Base-by-base conservation (phyloP, 2,113 vertebrate species). In the Solea solea region DNA sequence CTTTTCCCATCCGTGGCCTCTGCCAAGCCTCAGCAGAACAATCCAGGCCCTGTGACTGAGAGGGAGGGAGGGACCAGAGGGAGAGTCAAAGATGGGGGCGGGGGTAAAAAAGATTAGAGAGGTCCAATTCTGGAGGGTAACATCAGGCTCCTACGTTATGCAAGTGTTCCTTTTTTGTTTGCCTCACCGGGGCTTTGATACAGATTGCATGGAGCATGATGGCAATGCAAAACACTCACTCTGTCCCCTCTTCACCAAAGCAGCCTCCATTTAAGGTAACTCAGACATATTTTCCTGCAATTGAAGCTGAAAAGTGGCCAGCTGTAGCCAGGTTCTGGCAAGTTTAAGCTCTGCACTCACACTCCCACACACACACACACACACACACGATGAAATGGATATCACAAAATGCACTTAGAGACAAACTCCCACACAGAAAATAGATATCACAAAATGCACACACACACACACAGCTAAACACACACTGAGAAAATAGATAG, bases 21-120 rank as follows among this genome's bases (percentile, higher is more conserved):
- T 89, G 91, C 92, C 90, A 91, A 90, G 81, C 88, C 77, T 80
- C 85, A 28, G 74, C 76, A 83, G 83, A 89, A 90, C 90, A 90
- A 90, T 89, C 83, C 82, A 68, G 82, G 27, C 85, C 84, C 83
- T 89, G 88, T 91, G 89, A 89, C 84, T 72, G 82, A 80, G 66
- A 54, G 66, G 46, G 65, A 57, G 57, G 64, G 59, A 51, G 52
- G 49, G 13, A 50, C 27, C 13, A 55, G 74, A 49, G 64, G 53
- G 67, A 69, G 64, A 58, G 68, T 70, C 69, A 79, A 79, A 76
- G 69, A 75, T 62, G 81, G 72, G 55, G 52, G n/a, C n/a, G 70
- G 78, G 61, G 45, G 49, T 48, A 41, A 64, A 74, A 72, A 69
- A 78, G 52, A 86, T 51, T 61, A 25, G 41, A 76, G 65, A 63